Conservation (phyloP, 2,113 vertebrate genomes). For the Megalops atlanticus region DNA sequence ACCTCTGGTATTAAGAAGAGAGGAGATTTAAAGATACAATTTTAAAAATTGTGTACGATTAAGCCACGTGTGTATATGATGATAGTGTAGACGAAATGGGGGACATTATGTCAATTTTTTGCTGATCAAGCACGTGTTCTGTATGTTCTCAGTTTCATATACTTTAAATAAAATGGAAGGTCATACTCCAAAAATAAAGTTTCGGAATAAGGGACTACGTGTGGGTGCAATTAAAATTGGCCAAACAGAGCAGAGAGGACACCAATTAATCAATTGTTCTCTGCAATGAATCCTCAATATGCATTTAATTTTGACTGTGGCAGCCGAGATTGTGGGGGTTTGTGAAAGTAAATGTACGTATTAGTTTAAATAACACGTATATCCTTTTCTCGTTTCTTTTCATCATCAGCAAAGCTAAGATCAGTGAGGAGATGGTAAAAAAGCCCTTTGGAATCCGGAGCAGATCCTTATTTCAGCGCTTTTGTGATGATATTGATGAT, state of each 20-base stretch:
- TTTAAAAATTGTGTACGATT: not conserved
- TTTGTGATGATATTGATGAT: constrained; percentile 99
- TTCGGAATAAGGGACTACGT: not conserved
- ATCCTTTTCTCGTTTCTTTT: constrained; percentile 67
- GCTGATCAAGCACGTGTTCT: not conserved
- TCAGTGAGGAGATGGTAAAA: constrained; percentile 86
- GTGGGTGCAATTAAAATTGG: not conserved
- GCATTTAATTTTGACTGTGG: constrained; percentile 23
- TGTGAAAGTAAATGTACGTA: constrained; percentile 33
- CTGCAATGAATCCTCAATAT: constrained; percentile 37
- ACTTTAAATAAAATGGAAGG: not conserved
- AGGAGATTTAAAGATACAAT: not conserved
- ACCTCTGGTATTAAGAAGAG: not conserved
- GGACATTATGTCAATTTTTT: not conserved
- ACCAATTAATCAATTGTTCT: constrained; percentile 31
- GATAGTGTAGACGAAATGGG: not conserved
- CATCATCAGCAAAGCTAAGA: constrained; percentile 93
- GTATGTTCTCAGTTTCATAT: not conserved
- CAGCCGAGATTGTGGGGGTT: not conserved
- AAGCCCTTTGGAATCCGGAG: constrained; percentile 68
- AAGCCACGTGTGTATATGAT: not conserved
- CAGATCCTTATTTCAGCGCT: constrained; percentile 91
- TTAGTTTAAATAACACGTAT: constrained; percentile 63
- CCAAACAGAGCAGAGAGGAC: not conserved
- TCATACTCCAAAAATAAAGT: not conserved